A percentile compares a stretch with the other conserved stretches of the same genome.
Conservation (phyloP, 2,113 vertebrate species). For the Jaculus jaculus region DNA sequence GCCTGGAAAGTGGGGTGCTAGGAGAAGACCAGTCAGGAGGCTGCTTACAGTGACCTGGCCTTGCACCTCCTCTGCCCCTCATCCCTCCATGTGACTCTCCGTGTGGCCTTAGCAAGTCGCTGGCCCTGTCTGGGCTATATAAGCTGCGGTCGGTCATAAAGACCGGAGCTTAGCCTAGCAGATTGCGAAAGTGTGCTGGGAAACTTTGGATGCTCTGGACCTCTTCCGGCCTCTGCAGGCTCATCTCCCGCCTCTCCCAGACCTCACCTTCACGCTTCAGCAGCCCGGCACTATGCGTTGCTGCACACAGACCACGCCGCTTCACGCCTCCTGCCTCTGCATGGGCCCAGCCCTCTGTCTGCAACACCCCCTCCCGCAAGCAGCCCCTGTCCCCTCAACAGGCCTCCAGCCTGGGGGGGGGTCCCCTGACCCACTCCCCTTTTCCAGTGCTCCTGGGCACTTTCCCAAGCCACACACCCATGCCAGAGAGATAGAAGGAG, state of each 20-base stretch:
- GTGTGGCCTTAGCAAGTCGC: neutral
- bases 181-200: neutral
- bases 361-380: accelerated
- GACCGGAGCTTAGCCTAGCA: neutral
- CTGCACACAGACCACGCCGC: accelerated
- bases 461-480: neutral
- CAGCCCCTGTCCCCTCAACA: neutral
- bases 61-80: neutral
- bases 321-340: neutral
- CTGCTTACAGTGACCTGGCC: neutral
- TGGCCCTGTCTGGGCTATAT: neutral
- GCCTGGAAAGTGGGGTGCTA: neutral
- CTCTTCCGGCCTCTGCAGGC: neutral
- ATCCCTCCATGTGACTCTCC: neutral
- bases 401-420: neutral
- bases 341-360: neutral
- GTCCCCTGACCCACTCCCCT: neutral
- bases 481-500: neutral
- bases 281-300: neutral
- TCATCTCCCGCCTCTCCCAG: neutral
- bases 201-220: neutral
- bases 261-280: neutral
- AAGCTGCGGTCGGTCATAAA: neutral
- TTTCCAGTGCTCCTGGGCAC: neutral
- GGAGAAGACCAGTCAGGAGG: neutral